Percentiles rank a stretch among this genome's conserved stretches.
Conservation (phyloP, 35 echinoderm and acorn worm species). For the Ptychodera flava region DNA sequence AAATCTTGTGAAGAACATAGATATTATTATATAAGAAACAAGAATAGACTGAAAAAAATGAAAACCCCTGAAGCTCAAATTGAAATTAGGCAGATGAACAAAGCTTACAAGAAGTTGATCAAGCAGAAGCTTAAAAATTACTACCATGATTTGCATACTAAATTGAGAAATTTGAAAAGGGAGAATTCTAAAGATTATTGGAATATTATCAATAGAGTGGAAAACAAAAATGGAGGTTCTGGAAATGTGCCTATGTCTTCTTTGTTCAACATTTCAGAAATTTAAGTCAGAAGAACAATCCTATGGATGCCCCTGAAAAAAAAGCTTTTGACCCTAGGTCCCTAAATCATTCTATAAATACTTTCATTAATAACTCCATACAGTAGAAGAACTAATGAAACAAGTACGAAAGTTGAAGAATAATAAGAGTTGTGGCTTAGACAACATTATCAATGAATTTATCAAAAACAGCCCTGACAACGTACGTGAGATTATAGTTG, state of each 20-base stretch:
- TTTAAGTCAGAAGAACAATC: neutral
- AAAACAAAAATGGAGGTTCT: neutral
- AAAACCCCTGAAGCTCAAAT: neutral
- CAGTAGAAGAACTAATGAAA: neutral
- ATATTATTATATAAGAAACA: neutral
- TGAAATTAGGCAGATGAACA: neutral
- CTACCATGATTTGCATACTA: neutral
- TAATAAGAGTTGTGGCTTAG: neutral
- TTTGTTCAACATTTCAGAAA: neutral
- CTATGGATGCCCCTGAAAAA: neutral
- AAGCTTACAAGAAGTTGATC: neutral
- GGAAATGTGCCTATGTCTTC: neutral
- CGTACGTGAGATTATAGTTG: neutral
- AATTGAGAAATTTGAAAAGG: neutral
- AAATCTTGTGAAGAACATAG: neutral
- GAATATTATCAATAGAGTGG: neutral
- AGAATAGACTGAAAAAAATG: neutral
- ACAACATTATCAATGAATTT: neutral
- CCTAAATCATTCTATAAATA: neutral
- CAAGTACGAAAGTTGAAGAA: conserved; percentile 9
- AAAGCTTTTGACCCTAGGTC: neutral
- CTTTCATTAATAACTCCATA: neutral
- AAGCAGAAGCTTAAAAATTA: neutral
- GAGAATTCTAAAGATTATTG: neutral
- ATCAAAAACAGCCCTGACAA: neutral